Evolutionary conservation across 2,888 invertebrate species (phyloP), one percentile per base, ranked within the genome.

Genomic region (Phyto melanocephala): DNA sequence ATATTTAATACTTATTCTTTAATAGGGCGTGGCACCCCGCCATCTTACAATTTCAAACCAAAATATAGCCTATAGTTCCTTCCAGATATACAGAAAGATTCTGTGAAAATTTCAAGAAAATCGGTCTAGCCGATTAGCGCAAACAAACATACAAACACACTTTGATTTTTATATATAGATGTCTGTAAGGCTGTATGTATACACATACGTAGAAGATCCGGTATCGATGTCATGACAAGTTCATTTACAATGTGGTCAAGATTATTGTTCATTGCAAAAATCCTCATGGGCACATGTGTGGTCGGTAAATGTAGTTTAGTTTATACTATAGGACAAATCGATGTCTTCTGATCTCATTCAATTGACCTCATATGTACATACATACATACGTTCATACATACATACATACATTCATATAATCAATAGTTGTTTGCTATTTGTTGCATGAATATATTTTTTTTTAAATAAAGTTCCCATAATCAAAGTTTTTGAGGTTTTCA

Each of bases 151-250:
- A n/a, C n/a, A n/a, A n/a, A n/a, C n/a, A n/a, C n/a, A n/a, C n/a
- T n/a, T n/a, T n/a, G n/a, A n/a, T n/a, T n/a, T n/a, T n/a, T n/a
- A n/a, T n/a, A n/a, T 35, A 33, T 11, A 20, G 17, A 13, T 20
- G 22, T 22, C 50, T 50, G 1, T 20, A 10, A 24, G 2, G 20
- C n/a, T 54, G 15, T 37, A 13, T 22, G n/a, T 24, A 35, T 22
- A 17, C 77, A 62, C 62, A 37, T 17, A 62, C 28, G 17, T 33
- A 47, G 54, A 35, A 40, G 65, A 81, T 81, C 81, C 81, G 81
- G 81, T 81, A 71, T 81, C 76, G 60, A 77, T 81, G 71, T 70
- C 80, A 80, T 35, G 75, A 80, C 70, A 75, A 75, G 75, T 75
- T 80, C 75, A 75, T 58, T 70, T 80, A 58, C 70, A 70, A 63